phyloP scores from a whole-genome alignment of 2,797 vertebrate genomes.

The Rallus crepitans region DNA sequence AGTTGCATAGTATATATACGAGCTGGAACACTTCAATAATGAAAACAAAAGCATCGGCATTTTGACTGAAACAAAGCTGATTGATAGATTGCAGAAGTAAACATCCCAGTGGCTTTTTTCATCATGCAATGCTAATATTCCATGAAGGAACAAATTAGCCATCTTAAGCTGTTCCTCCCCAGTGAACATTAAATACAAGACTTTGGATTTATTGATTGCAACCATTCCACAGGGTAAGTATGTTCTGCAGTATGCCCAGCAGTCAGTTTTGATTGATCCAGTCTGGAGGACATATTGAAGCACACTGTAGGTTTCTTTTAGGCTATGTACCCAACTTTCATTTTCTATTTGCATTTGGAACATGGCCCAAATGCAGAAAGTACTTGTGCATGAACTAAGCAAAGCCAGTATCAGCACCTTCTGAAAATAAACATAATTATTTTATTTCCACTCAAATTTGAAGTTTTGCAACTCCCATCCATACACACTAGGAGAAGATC shows the following conservation, averaged over 20 bases:
- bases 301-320: background rate
- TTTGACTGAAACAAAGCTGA: background rate
- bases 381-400: background rate
- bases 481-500: background rate
- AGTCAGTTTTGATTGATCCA: slow-evolving; percentile 5
- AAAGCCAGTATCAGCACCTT: background rate
- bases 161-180: slow-evolving; percentile 4
- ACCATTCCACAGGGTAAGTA: background rate
- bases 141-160: slow-evolving; percentile 11
- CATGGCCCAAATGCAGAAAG: background rate
- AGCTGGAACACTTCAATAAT: background rate
- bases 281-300: background rate
- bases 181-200: background rate
- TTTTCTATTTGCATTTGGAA: slow-evolving; percentile 16
- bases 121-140: background rate
- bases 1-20: background rate
- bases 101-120: background rate
- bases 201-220: slow-evolving; percentile 30
- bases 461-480: background rate
- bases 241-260: background rate
- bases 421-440: slow-evolving; percentile 12
- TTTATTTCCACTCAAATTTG: background rate
- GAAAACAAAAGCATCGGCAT: background rate
- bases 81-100: background rate
- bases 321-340: background rate